Evolutionary conservation across 2,888 invertebrate species (phyloP), one percentile per base, ranked within the genome.

Genomic region (Sphaerophoria taeniata): DNA sequence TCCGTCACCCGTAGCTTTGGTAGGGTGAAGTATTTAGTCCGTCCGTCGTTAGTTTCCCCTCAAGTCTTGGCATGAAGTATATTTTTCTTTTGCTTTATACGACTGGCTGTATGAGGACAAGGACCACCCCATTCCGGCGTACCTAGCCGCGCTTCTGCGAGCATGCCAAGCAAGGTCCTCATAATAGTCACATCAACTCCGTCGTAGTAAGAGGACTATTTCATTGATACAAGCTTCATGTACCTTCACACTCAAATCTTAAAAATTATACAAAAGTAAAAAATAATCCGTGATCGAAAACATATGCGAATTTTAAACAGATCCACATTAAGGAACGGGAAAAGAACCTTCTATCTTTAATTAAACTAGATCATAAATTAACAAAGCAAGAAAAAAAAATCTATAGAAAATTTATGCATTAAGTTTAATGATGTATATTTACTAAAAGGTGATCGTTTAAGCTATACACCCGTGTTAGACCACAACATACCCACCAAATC

Each of bases 201-300:
- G n/a, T n/a, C n/a, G n/a, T n/a, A n/a, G n/a, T n/a, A n/a, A 31
- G 56, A 58, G 14, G 36, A 58, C 36, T 58, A 58, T 58, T 58
- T 36, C 56, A 55, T 55, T 12, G 33, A n/a, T n/a, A n/a, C n/a
- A n/a, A n/a, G n/a, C n/a, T n/a, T n/a, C n/a, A 56, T n/a, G n/a
- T 49, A 49, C 34, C 9, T 11, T 36, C 55, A 34, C 53, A 53
- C 9, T 53, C 53, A 53, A 53, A 53, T 53, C 14, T 55, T 0
- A 34, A 7, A n/a, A 55, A 33, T 16, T 55, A 55, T 14, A 33
- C 4, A 55, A 55, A 14, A 2, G 2, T 60, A n/a, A n/a, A 39
- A 5, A 43, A 60, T n/a, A 43, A 16, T 24, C n/a, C 58, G 11
- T 16, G 24, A 4, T 3, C 9, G 24, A 39, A 43, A 24, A 60